These are phyloP conservation scores for Channa argus DNA, from an alignment of 2,113 vertebrate genomes.

Conservation along the genomic window DNA sequence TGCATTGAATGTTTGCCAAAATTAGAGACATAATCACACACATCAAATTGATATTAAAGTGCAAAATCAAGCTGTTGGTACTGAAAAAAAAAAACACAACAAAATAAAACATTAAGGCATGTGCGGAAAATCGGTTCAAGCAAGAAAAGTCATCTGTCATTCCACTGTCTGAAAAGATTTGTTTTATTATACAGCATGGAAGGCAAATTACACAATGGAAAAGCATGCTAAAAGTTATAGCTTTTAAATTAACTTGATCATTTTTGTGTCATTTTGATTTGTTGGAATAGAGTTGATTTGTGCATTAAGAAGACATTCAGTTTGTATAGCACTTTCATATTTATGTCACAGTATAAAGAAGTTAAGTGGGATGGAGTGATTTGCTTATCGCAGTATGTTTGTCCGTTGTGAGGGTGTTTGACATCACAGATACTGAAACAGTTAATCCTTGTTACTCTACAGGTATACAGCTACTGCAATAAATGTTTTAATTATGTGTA, in stretches of 20 bases:
- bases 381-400: constrained; percentile 97
- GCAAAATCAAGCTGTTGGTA: constrained; percentile 44
- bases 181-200: constrained; percentile 91
- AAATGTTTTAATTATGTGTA: constrained; percentile 96
- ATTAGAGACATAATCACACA: constrained; percentile 78
- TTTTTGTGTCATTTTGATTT: constrained; percentile 86
- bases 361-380: constrained; percentile 89
- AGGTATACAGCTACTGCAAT: constrained; percentile 99
- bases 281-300: constrained; percentile 85
- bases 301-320: constrained; percentile 86
- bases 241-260: constrained; percentile 87
- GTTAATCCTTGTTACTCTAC: constrained; percentile 99
- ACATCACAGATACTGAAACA: constrained; percentile 98
- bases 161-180: constrained; percentile 66
- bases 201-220: constrained; percentile 92
- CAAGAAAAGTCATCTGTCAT: constrained; percentile 66
- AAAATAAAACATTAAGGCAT: constrained; percentile 81
- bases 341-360: constrained; percentile 90
- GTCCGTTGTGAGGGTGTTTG: constrained; percentile 97
- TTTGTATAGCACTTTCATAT: constrained; percentile 93
- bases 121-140: constrained; percentile 78
- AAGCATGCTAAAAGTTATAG: constrained; percentile 91
- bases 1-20: constrained; percentile 90
- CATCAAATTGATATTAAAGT: constrained; percentile 51
- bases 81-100: constrained; percentile 16